These are phyloP conservation scores for Lissonota sp. DNA, from an alignment of 2,888 invertebrate genomes.

Conservation along the genomic window DNA sequence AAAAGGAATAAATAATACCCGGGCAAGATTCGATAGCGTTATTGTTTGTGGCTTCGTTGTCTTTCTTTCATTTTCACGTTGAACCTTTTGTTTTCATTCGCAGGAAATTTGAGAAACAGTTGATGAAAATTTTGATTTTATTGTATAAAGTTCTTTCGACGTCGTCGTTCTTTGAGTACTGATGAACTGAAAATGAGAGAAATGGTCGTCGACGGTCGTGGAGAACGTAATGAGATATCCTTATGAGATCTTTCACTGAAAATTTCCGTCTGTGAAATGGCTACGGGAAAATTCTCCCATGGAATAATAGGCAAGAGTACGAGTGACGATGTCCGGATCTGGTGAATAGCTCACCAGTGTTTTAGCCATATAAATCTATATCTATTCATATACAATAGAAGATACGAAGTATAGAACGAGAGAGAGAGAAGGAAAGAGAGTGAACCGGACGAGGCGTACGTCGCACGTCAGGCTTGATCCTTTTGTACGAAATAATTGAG, in stretches of 20 bases:
- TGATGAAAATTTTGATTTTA: no score
- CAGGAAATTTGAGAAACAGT: slow-evolving; percentile 1
- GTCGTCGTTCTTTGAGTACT: neutral
- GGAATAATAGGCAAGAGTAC: slow-evolving; percentile 3
- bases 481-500: slow-evolving; percentile 82
- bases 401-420: slow-evolving; percentile 1
- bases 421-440: slow-evolving; percentile 28
- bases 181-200: slow-evolving; percentile 2
- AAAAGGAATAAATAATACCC: slow-evolving; percentile 80
- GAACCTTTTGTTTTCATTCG: slow-evolving; percentile 1
- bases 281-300: slow-evolving; percentile 11
- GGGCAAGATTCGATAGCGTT: slow-evolving; percentile 61
- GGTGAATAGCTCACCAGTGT: neutral
- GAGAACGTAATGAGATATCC: neutral
- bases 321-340: slow-evolving; percentile 14
- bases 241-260: neutral
- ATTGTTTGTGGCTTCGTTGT: slow-evolving; percentile 64
- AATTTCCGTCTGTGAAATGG: slow-evolving; percentile 12
- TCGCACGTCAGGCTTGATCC: slow-evolving; percentile 65
- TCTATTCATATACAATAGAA: slow-evolving; percentile 1
- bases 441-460: slow-evolving; percentile 50
- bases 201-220: slow-evolving; percentile 4
- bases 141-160: neutral
- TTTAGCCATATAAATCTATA: slow-evolving; percentile 8
- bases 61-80: slow-evolving; percentile 23